These are phyloP conservation scores for Alosa sapidissima DNA, from an alignment of 2,797 vertebrate genomes.

Conservation along the genomic window DNA sequence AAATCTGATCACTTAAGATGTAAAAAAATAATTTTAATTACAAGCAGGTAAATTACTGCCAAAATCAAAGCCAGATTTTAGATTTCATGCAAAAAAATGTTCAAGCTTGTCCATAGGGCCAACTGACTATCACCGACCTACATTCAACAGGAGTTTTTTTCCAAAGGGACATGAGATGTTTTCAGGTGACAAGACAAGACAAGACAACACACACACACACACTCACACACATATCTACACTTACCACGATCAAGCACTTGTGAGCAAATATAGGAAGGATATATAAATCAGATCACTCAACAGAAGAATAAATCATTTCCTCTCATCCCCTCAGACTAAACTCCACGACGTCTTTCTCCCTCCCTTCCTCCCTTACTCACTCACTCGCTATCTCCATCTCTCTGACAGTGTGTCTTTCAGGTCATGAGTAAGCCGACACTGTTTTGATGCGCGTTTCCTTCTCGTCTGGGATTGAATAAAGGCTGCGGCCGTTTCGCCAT, in stretches of 20 bases:
- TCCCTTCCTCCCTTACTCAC: background rate
- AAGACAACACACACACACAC: background rate
- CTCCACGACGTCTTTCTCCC: background rate
- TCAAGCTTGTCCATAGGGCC: background rate
- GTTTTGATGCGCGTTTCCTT: slow-evolving; percentile 20
- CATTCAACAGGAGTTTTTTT: background rate
- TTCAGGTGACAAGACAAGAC: background rate
- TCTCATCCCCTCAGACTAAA: background rate
- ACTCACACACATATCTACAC: background rate
- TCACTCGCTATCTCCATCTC: slow-evolving; percentile 12
- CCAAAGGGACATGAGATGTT: background rate
- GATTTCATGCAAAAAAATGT: background rate
- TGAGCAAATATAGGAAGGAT: slow-evolving; percentile 8
- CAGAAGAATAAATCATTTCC: slow-evolving; percentile 17
- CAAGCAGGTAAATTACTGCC: background rate
- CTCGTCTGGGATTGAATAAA: slow-evolving; percentile 33
- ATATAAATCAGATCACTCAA: background rate
- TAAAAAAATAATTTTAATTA: background rate
- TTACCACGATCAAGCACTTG: background rate
- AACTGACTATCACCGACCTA: background rate
- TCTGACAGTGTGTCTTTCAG: slow-evolving; percentile 29
- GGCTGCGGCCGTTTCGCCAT: slow-evolving; percentile 31
- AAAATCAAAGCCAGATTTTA: background rate
- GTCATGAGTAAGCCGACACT: slow-evolving; percentile 33
- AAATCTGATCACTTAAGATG: background rate